Base-by-base conservation (phyloP, 2,888 invertebrate species). In the Hipparchia semele region DNA sequence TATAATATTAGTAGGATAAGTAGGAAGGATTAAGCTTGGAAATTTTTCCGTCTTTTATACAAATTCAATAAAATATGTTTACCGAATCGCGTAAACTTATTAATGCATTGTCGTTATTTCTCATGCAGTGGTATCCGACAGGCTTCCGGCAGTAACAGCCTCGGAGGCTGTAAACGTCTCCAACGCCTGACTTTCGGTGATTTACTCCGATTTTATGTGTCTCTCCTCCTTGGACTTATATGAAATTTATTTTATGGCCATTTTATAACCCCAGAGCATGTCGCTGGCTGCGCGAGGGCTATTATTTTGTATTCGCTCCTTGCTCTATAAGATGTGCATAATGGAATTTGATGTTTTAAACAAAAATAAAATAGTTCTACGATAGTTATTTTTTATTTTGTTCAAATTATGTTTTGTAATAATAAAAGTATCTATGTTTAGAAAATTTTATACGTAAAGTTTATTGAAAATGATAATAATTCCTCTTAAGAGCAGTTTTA, bases 131-230 rank as follows among this genome's bases (percentile, higher is more conserved):
- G 88, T 83, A 79, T 82, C 82, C 84, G 85, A 79, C 79, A 80
- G 80, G 83, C 85, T 85, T 84, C 87, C 89, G 86, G 87, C 89
- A 87, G 91, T 91, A 92, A 91, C 91, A 90, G 90, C 90, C 87
- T 87, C 84, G 70, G 83, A 83, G 87, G 90, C 90, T 90, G 90
- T 92, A 92, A 92, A 92, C 90, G 92, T 92, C 92, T 91, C 86
- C 85, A 86, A 83, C 90, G 91, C 86, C 88, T 91, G 92, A 90
- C 92, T 92, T 91, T 89, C 82, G 86, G 91, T 92, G 92, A 93
- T 93, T 93, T 93, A 93, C 91, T 89, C 83, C 90, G 87, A 91
- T 92, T 93, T 93, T 93, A 92, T 92, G 92, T 91, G 91, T 89
- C 90, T 88, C 86, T 87, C 86, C 88, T 86, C 86, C 87, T 84